These are phyloP conservation scores for Anthonomus grandis DNA, from an alignment of 1,140 invertebrate genomes.

Conservation along the genomic window DNA sequence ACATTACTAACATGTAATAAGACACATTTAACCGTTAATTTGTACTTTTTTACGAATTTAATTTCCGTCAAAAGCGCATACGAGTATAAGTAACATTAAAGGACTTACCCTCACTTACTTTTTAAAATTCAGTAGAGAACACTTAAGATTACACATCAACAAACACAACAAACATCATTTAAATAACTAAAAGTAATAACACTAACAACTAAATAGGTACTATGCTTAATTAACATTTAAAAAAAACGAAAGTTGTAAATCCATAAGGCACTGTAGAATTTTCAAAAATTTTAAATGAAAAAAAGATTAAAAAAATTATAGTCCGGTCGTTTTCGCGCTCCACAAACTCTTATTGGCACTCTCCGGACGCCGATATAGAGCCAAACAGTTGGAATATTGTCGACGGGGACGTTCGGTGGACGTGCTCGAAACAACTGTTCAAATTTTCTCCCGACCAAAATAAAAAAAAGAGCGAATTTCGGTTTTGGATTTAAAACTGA, in stretches of 20 bases:
- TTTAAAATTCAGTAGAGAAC: conserved; percentile 13
- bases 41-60: too few species aligned
- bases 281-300: too few species aligned
- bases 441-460: conserved; percentile 28
- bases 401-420: conserved; percentile 19
- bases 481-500: conserved; percentile 18
- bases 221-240: conserved; percentile 30
- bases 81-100: not conserved
- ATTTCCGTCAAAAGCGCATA: not conserved
- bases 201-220: conserved; percentile 33
- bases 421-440: conserved; percentile 15
- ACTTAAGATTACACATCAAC: conserved; percentile 42
- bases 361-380: conserved; percentile 26
- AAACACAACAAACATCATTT: conserved; percentile 48
- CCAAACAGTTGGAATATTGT: conserved; percentile 19
- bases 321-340: too few species aligned
- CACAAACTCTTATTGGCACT: too few species aligned
- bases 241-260: conserved; percentile 30
- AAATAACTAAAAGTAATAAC: conserved; percentile 38
- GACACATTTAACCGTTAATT: too few species aligned
- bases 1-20: too few species aligned
- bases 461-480: conserved; percentile 38
- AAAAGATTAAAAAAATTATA: too few species aligned
- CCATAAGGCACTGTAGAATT: conserved; percentile 23
- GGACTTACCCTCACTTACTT: conserved; percentile 29